Evolutionary conservation across 1,140 invertebrate species (phyloP), one percentile per base, ranked within the genome.

Genomic region (Bombus vancouverensis): DNA sequence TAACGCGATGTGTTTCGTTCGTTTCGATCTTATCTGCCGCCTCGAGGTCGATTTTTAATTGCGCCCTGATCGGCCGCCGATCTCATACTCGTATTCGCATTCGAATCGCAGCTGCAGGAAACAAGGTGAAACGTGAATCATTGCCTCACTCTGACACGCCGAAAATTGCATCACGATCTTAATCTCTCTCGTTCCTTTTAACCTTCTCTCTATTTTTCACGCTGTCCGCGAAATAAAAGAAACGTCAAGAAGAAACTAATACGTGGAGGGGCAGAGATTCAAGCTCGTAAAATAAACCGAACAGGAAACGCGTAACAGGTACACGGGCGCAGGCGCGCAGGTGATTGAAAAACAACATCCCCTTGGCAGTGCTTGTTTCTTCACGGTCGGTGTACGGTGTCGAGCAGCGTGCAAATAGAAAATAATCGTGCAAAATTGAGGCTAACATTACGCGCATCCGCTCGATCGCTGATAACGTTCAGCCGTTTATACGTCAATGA

Each of bases 271-370:
- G 47, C 18, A n/a, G 34, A n/a, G 1, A 28, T 32, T 15, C 25
- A 53, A 34, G 18, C 70, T 66, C 28, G 5, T 47, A 44, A 42
- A 53, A 34, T 62, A 53, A 53, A 53, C 47, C 47, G 39, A 62
- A 77, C 37, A 75, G n/a, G 42, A 66, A 65, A 62, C 53, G 37
- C 8, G 73, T 57, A 68, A 73, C 59, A 71, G n/a, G 86, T 80
- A 88, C 47, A 53, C 65, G 32, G n/a, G 59, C 53, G 87, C 88
- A 89, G 87, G 77, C 81, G 59, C 42, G 87, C 88, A 88, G 87
- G 77, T 85, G 82, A 89, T 89, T 85, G 88, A 89, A 89, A 88
- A 77, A 66, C 59, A 62, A 88, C 80, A 75, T 77, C 81, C 28
- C 39, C 28, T 42, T 42, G 70, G 34, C 34, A 68, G 9, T 10